Conservation (phyloP, 2,888 invertebrate species). For the Hypena proboscidalis region DNA sequence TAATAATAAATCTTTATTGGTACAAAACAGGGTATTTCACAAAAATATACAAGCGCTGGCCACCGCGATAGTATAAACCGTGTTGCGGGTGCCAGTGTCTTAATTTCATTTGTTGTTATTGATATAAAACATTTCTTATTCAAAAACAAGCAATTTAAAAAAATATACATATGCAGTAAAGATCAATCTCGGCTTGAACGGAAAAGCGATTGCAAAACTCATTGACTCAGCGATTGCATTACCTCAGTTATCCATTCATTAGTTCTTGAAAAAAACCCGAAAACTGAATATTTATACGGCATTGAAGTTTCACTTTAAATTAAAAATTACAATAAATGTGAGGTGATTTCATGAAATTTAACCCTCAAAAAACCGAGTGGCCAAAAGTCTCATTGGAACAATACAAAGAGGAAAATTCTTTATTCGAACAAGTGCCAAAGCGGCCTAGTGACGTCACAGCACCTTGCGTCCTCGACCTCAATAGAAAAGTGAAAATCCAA, state of each 20-base stretch:
- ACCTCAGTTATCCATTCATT: slow-evolving; percentile 25
- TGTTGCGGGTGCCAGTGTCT: too few relatives aligned
- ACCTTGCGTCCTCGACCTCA: slow-evolving; percentile 74
- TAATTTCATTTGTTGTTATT: too few relatives aligned
- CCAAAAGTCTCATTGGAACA: neutral
- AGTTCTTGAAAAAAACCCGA: slow-evolving; percentile 10
- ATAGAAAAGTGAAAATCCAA: slow-evolving; percentile 69
- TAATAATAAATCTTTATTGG: too few relatives aligned
- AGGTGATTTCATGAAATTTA: slow-evolving; percentile 2
- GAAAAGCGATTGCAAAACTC: slow-evolving; percentile 21
- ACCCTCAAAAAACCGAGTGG: slow-evolving; percentile 4
- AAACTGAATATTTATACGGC: neutral
- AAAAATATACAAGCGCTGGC: too few relatives aligned
- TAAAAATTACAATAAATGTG: neutral
- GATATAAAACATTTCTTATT: too few relatives aligned
- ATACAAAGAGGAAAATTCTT: slow-evolving; percentile 29
- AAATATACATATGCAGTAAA: too few relatives aligned
- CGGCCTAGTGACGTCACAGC: slow-evolving; percentile 56
- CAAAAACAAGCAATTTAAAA: too few relatives aligned
- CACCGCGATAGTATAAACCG: too few relatives aligned
- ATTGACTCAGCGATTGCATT: slow-evolving; percentile 23
- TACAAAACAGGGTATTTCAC: too few relatives aligned
- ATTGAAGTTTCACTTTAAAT: slow-evolving; percentile 2
- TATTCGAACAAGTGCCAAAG: slow-evolving; percentile 29
- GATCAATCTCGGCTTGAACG: neutral